Evolutionary conservation across 2,888 invertebrate species (phyloP).

Genomic region (Pegoplata infirma): DNA sequence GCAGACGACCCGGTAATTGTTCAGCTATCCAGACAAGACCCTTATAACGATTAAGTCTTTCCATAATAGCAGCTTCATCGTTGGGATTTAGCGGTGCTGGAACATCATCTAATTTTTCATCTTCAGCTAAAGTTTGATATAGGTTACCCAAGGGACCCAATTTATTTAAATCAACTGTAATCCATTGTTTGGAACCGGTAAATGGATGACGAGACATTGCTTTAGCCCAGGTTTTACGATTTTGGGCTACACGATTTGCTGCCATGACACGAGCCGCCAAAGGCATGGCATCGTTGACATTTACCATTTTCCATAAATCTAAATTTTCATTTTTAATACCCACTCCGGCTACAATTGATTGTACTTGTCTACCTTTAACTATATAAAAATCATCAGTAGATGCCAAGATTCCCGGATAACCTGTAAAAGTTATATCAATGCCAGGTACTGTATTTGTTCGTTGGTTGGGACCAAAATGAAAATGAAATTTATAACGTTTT

Average conservation of each 20-base stretch:
- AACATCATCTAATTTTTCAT: slow-evolving; percentile 71
- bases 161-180: slow-evolving; percentile 85
- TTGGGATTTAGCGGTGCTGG: slow-evolving; percentile 67
- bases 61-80: slow-evolving; percentile 69
- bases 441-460: slow-evolving; percentile 82
- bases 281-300: slow-evolving; percentile 79
- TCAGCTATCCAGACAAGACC: slow-evolving; percentile 86
- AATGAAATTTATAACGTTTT: slow-evolving; percentile 90
- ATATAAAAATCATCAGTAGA: slow-evolving; percentile 92
- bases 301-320: slow-evolving; percentile 84
- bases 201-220: slow-evolving; percentile 85
- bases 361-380: slow-evolving; percentile 80
- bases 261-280: slow-evolving; percentile 88
- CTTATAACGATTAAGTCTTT: slow-evolving; percentile 69
- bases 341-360: slow-evolving; percentile 87
- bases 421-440: slow-evolving; percentile 85
- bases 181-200: slow-evolving; percentile 93
- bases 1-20: slow-evolving; percentile 85
- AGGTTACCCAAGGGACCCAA: slow-evolving; percentile 69
- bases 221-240: slow-evolving; percentile 86
- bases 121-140: slow-evolving; percentile 67
- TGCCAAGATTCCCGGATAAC: slow-evolving; percentile 89
- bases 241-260: slow-evolving; percentile 88
- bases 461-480: slow-evolving; percentile 81
- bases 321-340: slow-evolving; percentile 87